phyloP scores from a whole-genome alignment of 2,797 vertebrate genomes.

The Cetoscarus ocellatus region DNA sequence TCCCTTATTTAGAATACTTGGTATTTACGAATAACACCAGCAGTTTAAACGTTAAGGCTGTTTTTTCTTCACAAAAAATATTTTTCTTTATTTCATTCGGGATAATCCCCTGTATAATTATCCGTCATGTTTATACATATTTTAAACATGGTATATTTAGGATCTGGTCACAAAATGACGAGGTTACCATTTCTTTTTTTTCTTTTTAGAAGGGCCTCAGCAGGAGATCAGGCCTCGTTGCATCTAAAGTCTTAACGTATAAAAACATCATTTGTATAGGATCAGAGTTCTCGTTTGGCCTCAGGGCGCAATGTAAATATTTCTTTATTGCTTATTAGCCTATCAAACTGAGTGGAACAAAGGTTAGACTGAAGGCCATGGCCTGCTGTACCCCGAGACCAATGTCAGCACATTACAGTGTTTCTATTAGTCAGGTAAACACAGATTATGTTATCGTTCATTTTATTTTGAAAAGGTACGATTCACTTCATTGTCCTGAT shows the following conservation, averaged over 20 bases:
- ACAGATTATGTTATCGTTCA: neutral
- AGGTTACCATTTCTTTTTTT: neutral
- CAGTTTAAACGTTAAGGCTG: no score
- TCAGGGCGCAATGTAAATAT: constrained; percentile 42
- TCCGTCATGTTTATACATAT: no score
- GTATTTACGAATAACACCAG: no score
- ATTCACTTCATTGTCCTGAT: no score
- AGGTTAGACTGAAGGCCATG: constrained; percentile 5
- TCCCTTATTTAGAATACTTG: no score
- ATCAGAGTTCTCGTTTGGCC: constrained; percentile 53
- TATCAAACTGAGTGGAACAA: neutral
- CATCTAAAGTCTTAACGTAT: constrained; percentile 52
- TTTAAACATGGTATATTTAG: no score
- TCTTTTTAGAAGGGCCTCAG: constrained; percentile 4
- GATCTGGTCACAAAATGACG: neutral
- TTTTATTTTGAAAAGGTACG: neutral
- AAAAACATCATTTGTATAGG: constrained; percentile 44
- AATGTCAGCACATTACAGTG: neutral
- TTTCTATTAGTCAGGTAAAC: neutral
- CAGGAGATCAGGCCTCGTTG: constrained; percentile 23
- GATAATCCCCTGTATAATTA: no score
- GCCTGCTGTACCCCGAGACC: constrained; percentile 5
- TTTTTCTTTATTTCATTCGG: no score
- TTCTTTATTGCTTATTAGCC: constrained; percentile 7
- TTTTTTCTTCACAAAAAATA: no score